Evolutionary conservation across 1,140 invertebrate species (phyloP).

Genomic region (Hylaeus anthracinus): DNA sequence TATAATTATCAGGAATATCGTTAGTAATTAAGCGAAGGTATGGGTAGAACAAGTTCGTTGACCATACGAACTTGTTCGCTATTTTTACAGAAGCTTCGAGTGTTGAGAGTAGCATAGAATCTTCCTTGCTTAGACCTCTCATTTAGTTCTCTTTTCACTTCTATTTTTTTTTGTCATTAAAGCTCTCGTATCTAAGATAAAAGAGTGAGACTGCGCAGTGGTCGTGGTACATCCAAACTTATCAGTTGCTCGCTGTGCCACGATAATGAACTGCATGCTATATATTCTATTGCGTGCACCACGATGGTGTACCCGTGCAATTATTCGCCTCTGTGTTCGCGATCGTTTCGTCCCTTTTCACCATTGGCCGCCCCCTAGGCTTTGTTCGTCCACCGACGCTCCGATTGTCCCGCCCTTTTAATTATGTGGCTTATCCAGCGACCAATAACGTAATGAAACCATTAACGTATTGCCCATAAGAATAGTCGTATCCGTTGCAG

Average conservation of each 20-base stretch:
- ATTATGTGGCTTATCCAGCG: constrained; percentile 23
- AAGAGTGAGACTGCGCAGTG: background rate
- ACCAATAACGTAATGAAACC: constrained; percentile 33
- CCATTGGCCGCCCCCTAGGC: background rate
- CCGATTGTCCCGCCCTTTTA: constrained; percentile 32
- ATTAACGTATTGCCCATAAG: constrained; percentile 23
- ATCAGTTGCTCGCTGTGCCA: constrained; percentile 57
- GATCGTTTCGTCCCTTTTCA: constrained; percentile 29
- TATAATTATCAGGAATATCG: no score
- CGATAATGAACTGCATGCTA: constrained; percentile 60
- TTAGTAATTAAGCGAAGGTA: no score
- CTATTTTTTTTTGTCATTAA: no score
- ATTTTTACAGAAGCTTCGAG: no score
- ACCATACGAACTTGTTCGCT: no score
- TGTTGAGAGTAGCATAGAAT: no score
- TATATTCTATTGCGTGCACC: constrained; percentile 55
- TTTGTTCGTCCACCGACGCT: constrained; percentile 14
- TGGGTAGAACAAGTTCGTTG: no score
- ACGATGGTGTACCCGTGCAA: constrained; percentile 28
- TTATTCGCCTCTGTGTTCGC: constrained; percentile 41
- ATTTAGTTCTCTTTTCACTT: no score
- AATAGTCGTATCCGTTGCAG: no score
- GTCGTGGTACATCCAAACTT: constrained; percentile 45
- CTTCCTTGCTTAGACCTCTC: no score
- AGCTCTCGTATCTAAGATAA: background rate